phyloP scores from a whole-genome alignment of 1,140 invertebrate genomes.

The Calephelis nemesis region DNA sequence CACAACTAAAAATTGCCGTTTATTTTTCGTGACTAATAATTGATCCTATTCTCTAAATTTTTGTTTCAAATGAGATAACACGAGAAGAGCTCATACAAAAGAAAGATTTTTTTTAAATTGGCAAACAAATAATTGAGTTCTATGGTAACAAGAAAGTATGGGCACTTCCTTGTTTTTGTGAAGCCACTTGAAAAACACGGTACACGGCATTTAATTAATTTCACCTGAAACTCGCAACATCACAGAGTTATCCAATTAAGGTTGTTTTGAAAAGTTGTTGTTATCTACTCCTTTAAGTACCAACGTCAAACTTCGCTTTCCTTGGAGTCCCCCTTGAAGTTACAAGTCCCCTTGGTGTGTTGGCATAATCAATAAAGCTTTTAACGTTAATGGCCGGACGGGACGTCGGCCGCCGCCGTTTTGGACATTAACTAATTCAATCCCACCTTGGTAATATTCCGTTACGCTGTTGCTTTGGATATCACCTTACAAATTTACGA shows the following conservation, averaged over 20 bases:
- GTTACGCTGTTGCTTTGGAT: constrained; percentile 10
- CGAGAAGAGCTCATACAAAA: too few species aligned
- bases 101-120: too few species aligned
- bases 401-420: constrained; percentile 7
- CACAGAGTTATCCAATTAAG: background rate
- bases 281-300: constrained; percentile 3
- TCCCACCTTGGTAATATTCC: constrained; percentile 18
- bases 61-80: too few species aligned
- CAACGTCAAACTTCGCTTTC: background rate
- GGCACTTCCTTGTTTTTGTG: too few species aligned
- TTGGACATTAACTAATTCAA: constrained; percentile 18
- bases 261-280: background rate
- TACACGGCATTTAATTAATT: constrained; percentile 1
- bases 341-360: constrained; percentile 10
- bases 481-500: constrained; percentile 4
- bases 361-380: constrained; percentile 14
- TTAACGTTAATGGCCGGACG: constrained; percentile 16
- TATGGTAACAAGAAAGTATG: too few species aligned
- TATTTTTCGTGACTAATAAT: too few species aligned
- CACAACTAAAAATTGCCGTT: too few species aligned
- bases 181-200: background rate
- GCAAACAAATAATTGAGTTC: too few species aligned
- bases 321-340: constrained; percentile 2
- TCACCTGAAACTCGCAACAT: background rate
- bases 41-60: too few species aligned